phyloP scores from a whole-genome alignment of 2,113 vertebrate species.

The Murina feae region DNA sequence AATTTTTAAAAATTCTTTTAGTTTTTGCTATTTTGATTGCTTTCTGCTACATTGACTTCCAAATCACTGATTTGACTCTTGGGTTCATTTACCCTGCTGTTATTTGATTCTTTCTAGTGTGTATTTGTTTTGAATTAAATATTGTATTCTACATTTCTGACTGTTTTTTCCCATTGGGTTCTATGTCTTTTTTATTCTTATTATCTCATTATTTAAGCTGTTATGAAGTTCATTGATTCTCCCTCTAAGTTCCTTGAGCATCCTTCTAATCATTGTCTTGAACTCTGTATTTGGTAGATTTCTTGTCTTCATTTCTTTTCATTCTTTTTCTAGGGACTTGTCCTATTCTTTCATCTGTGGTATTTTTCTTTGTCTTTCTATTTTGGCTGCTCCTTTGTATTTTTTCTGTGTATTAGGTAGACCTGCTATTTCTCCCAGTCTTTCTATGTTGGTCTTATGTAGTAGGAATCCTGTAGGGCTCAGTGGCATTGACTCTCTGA shows the following conservation, averaged over 20 bases:
- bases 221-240: not conserved
- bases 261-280: too few species aligned
- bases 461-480: not conserved
- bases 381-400: not conserved
- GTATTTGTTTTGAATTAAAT: not conserved
- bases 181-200: not conserved
- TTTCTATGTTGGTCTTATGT: not conserved
- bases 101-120: not conserved
- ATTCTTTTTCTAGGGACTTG: not conserved
- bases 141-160: not conserved
- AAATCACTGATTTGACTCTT: not conserved
- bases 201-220: not conserved
- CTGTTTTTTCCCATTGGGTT: not conserved
- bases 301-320: not conserved
- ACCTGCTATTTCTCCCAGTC: not conserved
- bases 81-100: not conserved
- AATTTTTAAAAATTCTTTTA: not conserved
- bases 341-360: not conserved
- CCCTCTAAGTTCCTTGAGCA: not conserved
- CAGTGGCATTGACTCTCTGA: not conserved
- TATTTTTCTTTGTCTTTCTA: not conserved
- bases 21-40: not conserved
- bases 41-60: not conserved
- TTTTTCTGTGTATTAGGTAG: not conserved
- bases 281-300: not conserved